Conservation (phyloP, 1,140 invertebrate genomes). For the Drosophila kikkawai region DNA sequence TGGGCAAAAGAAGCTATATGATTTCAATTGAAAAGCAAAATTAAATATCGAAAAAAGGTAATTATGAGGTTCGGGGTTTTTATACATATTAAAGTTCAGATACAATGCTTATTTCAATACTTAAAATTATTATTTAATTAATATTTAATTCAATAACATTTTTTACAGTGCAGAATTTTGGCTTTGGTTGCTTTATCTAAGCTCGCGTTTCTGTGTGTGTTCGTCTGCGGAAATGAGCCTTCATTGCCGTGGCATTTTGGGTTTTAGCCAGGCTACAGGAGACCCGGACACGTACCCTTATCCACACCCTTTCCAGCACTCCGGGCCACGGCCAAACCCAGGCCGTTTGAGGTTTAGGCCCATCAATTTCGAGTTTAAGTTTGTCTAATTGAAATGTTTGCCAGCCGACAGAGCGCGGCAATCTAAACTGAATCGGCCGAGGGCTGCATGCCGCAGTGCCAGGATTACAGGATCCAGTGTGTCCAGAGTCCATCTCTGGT, state of each 20-base stretch:
- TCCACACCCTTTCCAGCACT: background rate
- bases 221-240: constrained; percentile 75
- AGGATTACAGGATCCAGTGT: background rate
- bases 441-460: constrained; percentile 12
- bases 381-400: constrained; percentile 83
- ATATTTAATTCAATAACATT: background rate
- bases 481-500: constrained; percentile 13
- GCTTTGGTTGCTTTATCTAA: constrained; percentile 20
- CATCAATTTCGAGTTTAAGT: constrained; percentile 75
- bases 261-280: constrained; percentile 18
- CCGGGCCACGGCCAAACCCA: background rate
- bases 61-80: too few species aligned
- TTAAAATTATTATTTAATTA: background rate
- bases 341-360: constrained; percentile 52
- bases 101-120: background rate
- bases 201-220: constrained; percentile 16
- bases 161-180: constrained; percentile 7
- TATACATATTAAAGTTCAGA: too few species aligned
- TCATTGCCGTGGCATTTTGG: constrained; percentile 70
- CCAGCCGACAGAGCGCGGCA: constrained; percentile 25
- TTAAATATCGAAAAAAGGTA: too few species aligned
- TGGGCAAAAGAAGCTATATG: background rate
- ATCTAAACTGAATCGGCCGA: constrained; percentile 37
- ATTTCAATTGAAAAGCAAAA: background rate
- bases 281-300: constrained; percentile 2